Evolutionary conservation across 92 coral and sea anemone species (phyloP), one percentile per base, ranked within the genome.

Genomic region (Hydrozoanthus gracilis): DNA sequence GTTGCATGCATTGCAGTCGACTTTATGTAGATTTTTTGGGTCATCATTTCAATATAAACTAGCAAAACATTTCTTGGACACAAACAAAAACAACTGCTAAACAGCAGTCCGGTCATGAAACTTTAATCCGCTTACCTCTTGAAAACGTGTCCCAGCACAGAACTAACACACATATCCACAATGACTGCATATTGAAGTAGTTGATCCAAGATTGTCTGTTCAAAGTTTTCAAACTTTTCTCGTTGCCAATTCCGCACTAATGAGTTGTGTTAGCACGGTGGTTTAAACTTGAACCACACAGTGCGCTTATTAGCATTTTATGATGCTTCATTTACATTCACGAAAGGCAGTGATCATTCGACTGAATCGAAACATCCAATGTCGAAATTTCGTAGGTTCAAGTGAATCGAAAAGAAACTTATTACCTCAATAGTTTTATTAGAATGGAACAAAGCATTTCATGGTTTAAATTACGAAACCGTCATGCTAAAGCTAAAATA

Each of bases 121-220:
- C 18, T 76, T 76, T 52, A 52, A 52, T 54, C 45, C 20, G 61
- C 82, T 76, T 76, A 76, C 82, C 82, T 76, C 12, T 35, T 2
- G 67, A 54, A n/a, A 9, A 20, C 12, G 62, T 51, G 82, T 5
- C n/a, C 82, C 65, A 76, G 46, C 67, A 76, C 18, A 76, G 66
- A 17, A 76, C 66, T 13, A 76, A 1, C 10, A 27, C 82, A 52
- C 66, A 76, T 16, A 56, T 76, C 65, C 67, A 17, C 67, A 76
- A 56, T 76, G 45, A 54, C 62, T 11, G 49, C 82, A 76, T 76
- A 52, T 27, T 76, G 65, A 18, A 76, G 49, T 14, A 16, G 62
- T 15, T 76, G 52, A 49, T 11, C 18, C 12, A 27, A 56, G 50
- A 9, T 76, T 50, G 15, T 7, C 61, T 18, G 16, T 13, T 7